Conservation (phyloP, 2,113 vertebrate species). For the Oreamnos americanus region DNA sequence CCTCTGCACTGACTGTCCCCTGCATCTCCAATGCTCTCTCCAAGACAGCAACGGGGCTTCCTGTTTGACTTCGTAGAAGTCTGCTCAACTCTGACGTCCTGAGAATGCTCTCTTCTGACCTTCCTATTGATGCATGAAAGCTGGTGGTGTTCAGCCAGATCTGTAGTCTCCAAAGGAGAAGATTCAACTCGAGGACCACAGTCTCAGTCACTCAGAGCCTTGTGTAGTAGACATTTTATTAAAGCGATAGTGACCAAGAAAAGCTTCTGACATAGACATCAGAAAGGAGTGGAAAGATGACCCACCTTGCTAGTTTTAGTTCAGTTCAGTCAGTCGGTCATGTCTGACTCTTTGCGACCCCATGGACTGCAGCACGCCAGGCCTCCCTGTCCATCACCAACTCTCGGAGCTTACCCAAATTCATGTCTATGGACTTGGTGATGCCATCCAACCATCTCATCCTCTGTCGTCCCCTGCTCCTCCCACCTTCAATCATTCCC, state of each 20-base stretch:
- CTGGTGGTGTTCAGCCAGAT: not conserved
- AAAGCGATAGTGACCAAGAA: not conserved
- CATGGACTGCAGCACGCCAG: not conserved
- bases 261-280: not conserved
- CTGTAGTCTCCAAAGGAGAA: not conserved
- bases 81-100: not conserved
- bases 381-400: not conserved
- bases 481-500: not conserved
- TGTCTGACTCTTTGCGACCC: not conserved
- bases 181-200: not conserved
- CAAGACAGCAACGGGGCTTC: not conserved
- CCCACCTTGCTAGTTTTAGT: not conserved
- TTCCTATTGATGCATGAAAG: not conserved
- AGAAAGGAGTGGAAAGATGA: not conserved
- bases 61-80: not conserved
- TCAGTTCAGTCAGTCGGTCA: fast-evolving
- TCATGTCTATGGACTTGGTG: not conserved
- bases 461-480: not conserved
- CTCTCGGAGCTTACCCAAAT: not conserved
- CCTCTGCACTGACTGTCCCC: not conserved
- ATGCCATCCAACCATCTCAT: not conserved
- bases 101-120: not conserved
- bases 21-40: not conserved
- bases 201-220: not conserved
- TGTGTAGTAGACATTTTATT: not conserved